Evolutionary conservation across 2,113 vertebrate species (phyloP).

Genomic region (Eolophus roseicapilla): DNA sequence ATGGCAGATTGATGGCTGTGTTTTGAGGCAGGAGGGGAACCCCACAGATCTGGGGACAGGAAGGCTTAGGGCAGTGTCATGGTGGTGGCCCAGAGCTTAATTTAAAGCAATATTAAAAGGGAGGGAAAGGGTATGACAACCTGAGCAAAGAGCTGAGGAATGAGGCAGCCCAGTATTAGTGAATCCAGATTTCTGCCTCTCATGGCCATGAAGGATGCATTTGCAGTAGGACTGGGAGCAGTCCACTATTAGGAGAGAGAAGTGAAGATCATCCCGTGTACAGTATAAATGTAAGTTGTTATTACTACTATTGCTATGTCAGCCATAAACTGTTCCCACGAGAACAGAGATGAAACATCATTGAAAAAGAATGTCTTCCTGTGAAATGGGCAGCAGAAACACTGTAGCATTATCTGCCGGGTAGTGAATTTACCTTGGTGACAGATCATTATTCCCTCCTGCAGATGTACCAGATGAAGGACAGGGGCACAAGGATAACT

Average conservation of each 20-base stretch:
- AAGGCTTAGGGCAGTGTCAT: not conserved
- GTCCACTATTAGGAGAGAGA: conserved; percentile 50
- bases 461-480: conserved; percentile 60
- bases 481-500: conserved; percentile 58
- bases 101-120: not conserved
- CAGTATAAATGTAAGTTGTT: conserved; percentile 67
- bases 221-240: conserved; percentile 27
- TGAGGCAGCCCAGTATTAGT: not conserved
- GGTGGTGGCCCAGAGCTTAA: not conserved
- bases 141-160: not conserved
- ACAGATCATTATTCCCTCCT: conserved; percentile 68
- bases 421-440: conserved; percentile 73
- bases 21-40: not conserved
- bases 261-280: conserved; percentile 56
- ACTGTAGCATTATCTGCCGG: conserved; percentile 55
- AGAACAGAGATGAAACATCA: conserved; percentile 54
- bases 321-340: conserved; percentile 62
- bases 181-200: not conserved
- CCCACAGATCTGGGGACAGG: not conserved
- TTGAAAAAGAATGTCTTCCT: conserved; percentile 54
- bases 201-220: not conserved
- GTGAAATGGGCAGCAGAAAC: conserved; percentile 56
- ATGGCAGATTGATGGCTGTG: not conserved
- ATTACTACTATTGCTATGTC: conserved; percentile 67
- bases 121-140: not conserved